phyloP scores from a whole-genome alignment of 1,140 invertebrate species.

The Orchesella cincta region DNA sequence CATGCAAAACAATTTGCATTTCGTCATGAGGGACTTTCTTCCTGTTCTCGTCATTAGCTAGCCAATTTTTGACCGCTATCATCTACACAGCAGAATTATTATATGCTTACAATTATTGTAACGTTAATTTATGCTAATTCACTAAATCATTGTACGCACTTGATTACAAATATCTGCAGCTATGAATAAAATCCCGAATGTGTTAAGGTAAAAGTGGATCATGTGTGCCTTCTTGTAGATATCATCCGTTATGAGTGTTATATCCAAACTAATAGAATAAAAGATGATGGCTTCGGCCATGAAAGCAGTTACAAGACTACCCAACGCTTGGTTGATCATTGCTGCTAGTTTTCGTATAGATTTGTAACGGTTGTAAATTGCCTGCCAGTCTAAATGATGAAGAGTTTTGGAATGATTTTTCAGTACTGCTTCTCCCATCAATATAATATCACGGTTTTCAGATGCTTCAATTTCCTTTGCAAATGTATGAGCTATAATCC shows the following conservation, averaged over 20 bases:
- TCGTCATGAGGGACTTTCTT: neutral
- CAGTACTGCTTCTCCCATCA: too few species aligned
- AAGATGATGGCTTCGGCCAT: neutral
- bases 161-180: neutral
- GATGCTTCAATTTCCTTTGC: neutral
- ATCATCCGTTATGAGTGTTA: neutral
- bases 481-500: neutral
- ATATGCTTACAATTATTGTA: too few species aligned
- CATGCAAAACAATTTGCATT: neutral
- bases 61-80: neutral
- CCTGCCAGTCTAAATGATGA: too few species aligned
- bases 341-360: neutral
- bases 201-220: neutral
- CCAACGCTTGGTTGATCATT: neutral
- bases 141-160: too few species aligned
- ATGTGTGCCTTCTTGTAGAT: neutral
- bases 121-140: too few species aligned
- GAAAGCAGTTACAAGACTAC: neutral
- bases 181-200: neutral
- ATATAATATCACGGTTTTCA: too few species aligned
- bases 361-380: neutral
- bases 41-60: neutral
- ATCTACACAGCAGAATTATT: neutral
- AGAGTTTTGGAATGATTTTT: too few species aligned
- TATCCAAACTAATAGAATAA: slow-evolving; percentile 4